Percentiles rank a stretch among this genome's conserved stretches.
Evolutionary conservation across 2,797 vertebrate species (phyloP).

Genomic region (Odontamblyopus lacepedii): DNA sequence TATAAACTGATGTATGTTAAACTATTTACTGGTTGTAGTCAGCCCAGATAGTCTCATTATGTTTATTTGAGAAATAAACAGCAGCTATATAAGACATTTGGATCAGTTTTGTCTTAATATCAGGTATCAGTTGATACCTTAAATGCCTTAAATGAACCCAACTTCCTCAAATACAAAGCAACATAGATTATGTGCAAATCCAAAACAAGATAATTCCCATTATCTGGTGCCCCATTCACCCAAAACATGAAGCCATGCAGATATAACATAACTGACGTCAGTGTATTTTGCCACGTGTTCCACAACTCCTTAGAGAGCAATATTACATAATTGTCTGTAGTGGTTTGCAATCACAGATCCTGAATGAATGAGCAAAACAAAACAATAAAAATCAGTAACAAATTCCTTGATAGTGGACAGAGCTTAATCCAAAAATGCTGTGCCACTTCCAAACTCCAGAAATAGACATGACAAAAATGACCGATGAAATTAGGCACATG

Average conservation of each 20-base stretch:
- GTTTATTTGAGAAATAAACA: too few relatives aligned
- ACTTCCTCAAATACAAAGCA: not conserved
- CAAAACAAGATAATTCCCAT: not conserved
- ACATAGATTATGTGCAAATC: not conserved
- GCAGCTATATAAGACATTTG: too few relatives aligned
- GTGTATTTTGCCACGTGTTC: not conserved
- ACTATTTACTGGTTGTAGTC: too few relatives aligned
- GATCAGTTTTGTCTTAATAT: too few relatives aligned
- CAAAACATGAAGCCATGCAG: not conserved
- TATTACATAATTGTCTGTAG: not conserved
- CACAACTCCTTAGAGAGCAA: conserved; percentile 1
- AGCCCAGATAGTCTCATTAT: too few relatives aligned
- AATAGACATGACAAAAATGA: conserved; percentile 30
- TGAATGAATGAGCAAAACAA: conserved; percentile 1
- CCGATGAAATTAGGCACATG: conserved; percentile 32
- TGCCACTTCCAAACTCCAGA: conserved; percentile 13
- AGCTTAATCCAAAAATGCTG: not conserved
- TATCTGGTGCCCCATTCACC: not conserved
- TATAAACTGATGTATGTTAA: too few relatives aligned
- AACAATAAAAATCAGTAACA: not conserved
- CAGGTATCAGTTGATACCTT: too few relatives aligned
- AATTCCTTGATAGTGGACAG: conserved; percentile 1
- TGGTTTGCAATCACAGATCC: not conserved
- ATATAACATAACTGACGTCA: conserved; percentile 11
- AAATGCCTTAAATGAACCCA: not conserved